Percentiles rank a stretch among this genome's conserved stretches.
Conservation (phyloP, 1,140 invertebrate species). For the Pararge aegeria region DNA sequence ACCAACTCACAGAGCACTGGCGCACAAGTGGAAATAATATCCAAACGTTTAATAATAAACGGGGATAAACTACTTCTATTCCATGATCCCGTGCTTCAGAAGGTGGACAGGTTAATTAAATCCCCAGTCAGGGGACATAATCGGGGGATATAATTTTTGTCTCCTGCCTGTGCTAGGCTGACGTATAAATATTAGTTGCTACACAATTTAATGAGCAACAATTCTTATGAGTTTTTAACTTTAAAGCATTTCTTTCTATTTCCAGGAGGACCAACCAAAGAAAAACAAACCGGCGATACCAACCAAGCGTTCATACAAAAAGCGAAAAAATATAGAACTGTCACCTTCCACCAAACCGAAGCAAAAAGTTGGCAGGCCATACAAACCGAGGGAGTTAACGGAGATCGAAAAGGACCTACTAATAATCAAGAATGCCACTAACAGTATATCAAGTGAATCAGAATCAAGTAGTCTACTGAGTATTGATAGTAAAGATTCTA, state of each 20-base stretch:
- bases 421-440: constrained; percentile 63
- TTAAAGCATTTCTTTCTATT: constrained; percentile 24
- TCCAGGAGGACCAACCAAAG: constrained; percentile 58
- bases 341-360: constrained; percentile 40
- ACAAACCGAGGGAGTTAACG: constrained; percentile 55
- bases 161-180: too few species aligned
- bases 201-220: too few species aligned
- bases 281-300: constrained; percentile 38
- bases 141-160: too few species aligned
- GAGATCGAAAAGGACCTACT: constrained; percentile 68
- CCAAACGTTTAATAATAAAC: too few species aligned
- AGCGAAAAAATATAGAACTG: constrained; percentile 45
- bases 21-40: too few species aligned
- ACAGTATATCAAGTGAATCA: constrained; percentile 53
- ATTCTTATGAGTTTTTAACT: too few species aligned
- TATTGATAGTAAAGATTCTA: constrained; percentile 36
- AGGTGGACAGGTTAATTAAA: too few species aligned
- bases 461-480: constrained; percentile 43
- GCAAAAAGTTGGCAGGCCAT: constrained; percentile 40
- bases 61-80: too few species aligned
- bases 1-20: too few species aligned
- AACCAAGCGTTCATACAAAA: constrained; percentile 56
- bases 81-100: too few species aligned
- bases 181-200: too few species aligned
- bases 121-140: too few species aligned